A percentile compares a stretch with the other conserved stretches of the same genome.
Conservation (phyloP, 2,888 invertebrate genomes). For the Parnassius apollo region DNA sequence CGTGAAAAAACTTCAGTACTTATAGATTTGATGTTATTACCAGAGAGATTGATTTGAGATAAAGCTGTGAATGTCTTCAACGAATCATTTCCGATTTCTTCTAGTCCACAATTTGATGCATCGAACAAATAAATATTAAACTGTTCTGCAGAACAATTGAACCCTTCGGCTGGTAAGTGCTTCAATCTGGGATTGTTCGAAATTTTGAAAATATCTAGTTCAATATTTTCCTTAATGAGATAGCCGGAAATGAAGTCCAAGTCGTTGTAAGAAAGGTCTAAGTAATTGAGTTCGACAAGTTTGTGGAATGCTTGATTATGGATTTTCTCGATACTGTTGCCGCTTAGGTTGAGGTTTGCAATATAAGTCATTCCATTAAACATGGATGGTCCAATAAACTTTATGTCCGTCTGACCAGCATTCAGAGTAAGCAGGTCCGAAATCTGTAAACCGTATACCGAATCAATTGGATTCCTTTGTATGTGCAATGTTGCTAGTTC, state of each 20-base stretch:
- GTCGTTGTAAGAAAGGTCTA: slow-evolving; percentile 88
- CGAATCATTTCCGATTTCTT: slow-evolving; percentile 82
- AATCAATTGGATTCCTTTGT: slow-evolving; percentile 84
- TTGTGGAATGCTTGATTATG: slow-evolving; percentile 85
- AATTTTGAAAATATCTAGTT: slow-evolving; percentile 85
- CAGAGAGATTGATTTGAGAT: slow-evolving; percentile 84
- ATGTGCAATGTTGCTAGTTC: slow-evolving; percentile 85
- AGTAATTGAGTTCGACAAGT: slow-evolving; percentile 83
- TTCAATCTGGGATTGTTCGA: slow-evolving; percentile 86
- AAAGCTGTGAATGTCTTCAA: slow-evolving; percentile 87
- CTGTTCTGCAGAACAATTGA: slow-evolving; percentile 81
- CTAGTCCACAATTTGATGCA: slow-evolving; percentile 86
- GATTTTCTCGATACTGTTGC: slow-evolving; percentile 85
- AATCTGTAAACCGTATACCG: slow-evolving; percentile 82
- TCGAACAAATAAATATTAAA: slow-evolving; percentile 86
- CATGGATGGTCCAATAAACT: slow-evolving; percentile 83
- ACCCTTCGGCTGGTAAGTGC: slow-evolving; percentile 84
- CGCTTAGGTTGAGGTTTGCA: slow-evolving; percentile 84
- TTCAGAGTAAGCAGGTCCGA: slow-evolving; percentile 85
- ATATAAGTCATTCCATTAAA: slow-evolving; percentile 83
- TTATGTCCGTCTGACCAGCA: slow-evolving; percentile 85
- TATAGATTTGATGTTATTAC: slow-evolving; percentile 83
- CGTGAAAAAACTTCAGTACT: slow-evolving; percentile 78
- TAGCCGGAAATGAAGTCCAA: slow-evolving; percentile 84
- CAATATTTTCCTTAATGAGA: slow-evolving; percentile 85